These are phyloP conservation scores for Branchinecta lynchi DNA, from an alignment of 1,140 invertebrate genomes.

Conservation along the genomic window DNA sequence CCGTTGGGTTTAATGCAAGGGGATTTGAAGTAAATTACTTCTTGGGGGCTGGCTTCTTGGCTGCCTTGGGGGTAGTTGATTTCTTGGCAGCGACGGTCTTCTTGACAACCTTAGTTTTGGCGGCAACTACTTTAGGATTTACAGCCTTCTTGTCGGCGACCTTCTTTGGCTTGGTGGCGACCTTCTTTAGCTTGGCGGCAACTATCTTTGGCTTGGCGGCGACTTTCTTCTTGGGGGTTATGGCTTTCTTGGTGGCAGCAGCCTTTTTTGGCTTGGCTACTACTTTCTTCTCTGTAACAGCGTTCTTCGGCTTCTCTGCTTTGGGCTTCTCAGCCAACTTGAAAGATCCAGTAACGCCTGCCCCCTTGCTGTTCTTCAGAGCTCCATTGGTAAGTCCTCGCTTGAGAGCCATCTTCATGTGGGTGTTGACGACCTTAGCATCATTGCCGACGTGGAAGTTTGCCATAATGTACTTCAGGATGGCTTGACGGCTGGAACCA, in stretches of 20 bases:
- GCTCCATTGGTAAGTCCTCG: too few relatives aligned
- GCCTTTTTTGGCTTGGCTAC: slow-evolving; percentile 46
- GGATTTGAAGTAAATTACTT: slow-evolving; percentile 15
- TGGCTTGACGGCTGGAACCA: slow-evolving; percentile 43
- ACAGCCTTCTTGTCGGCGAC: slow-evolving; percentile 23
- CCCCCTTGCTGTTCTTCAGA: too few relatives aligned
- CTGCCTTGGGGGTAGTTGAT: neutral
- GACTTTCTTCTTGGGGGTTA: neutral
- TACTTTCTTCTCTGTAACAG: slow-evolving; percentile 25
- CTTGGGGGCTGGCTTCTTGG: slow-evolving; percentile 16
- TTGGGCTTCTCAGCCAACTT: slow-evolving; percentile 13
- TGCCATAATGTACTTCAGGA: slow-evolving; percentile 44
- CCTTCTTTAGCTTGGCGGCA: slow-evolving; percentile 18
- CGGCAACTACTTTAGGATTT: slow-evolving; percentile 23
- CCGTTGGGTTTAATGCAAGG: too few relatives aligned
- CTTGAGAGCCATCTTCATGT: slow-evolving; percentile 42
- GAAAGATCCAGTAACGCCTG: slow-evolving; percentile 33
- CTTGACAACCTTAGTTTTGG: too few relatives aligned
- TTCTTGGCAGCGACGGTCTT: slow-evolving; percentile 9
- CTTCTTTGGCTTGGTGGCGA: slow-evolving; percentile 21
- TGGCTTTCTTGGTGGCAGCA: too few relatives aligned
- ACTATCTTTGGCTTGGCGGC: slow-evolving; percentile 4
- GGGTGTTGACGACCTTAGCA: slow-evolving; percentile 38
- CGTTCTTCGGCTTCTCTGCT: slow-evolving; percentile 18
- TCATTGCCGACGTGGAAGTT: slow-evolving; percentile 42